Evolutionary conservation across 2,113 vertebrate species (phyloP), one percentile per base, ranked within the genome.

Genomic region (Cercopithecus mona): DNA sequence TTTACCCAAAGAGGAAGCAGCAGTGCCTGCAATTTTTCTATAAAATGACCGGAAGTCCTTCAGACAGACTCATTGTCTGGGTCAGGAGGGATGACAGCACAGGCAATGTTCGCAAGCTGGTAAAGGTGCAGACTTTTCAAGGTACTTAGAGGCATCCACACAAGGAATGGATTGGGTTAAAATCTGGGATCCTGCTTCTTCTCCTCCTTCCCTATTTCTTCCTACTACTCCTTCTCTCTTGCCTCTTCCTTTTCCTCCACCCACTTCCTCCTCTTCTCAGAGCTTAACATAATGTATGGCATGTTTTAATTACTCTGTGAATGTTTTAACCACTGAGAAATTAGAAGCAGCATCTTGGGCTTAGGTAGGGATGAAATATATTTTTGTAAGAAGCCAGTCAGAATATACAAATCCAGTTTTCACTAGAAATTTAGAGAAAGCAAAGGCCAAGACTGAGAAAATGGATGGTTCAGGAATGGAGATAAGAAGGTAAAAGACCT

Each of bases 11-110:
- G 97, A 99, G 99, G 92, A 98, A 98, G 55, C 93, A 99, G 48
- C 99, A 99, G 97, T 99, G 99, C 93, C 99, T 99, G 64, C 99
- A 99, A 97, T 99, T 99, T 97, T 99, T 99, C 98, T 99, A 99
- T 12, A 99, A 98, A 97, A 99, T 99, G 98, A 99, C 99, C 0
- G 99, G 99, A 78, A 99, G 98, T 85, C 30, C 76, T 9, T 97
- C 97, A 35, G 99, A 99, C 97, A 99, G 98, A 61, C 98, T 99
- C 4, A 96, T 98, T 27, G 32, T 99, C 95, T 99, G 99, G 99
- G 93, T 99, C 92, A 99, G 98, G 87, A 98, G 98, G 76, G 99
- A 99, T n/a, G 99, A 99, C 20, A 97, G 99, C 86, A 99, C 99
- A 0, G 99, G 99, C 92, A 98, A 85, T 0, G 48, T 99, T 68